A percentile compares a stretch with the other conserved stretches of the same genome.
These are phyloP conservation scores for Cossypha dichroa DNA, from an alignment of 2,797 vertebrate genomes.

Conservation along the genomic window DNA sequence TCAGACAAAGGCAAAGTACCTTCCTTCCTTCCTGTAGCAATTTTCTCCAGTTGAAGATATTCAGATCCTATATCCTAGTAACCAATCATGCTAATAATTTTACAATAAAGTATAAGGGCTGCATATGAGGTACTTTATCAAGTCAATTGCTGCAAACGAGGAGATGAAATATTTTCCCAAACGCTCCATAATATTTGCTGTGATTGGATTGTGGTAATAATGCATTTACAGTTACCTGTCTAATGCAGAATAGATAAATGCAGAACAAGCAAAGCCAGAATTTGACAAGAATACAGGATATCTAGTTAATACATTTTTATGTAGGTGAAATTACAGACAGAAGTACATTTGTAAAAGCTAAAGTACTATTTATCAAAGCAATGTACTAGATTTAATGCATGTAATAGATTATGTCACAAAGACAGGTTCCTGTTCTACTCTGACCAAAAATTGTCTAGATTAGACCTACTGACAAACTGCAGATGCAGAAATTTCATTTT, in stretches of 20 bases:
- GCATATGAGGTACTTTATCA: neutral
- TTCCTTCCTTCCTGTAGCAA: neutral
- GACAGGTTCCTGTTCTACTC: neutral
- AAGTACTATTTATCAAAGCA: neutral
- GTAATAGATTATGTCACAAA: neutral
- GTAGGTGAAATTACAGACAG: neutral
- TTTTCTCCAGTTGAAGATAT: neutral
- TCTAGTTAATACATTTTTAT: neutral
- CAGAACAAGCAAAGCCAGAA: neutral
- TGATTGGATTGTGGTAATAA: neutral
- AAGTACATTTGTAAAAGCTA: neutral
- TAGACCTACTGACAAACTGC: neutral
- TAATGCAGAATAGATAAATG: neutral
- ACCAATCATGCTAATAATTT: neutral
- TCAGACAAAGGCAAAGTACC: neutral
- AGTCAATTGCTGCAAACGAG: neutral
- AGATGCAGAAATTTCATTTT: neutral
- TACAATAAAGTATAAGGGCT: neutral
- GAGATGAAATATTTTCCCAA: constrained; percentile 6
- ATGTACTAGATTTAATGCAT: neutral
- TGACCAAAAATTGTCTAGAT: neutral
- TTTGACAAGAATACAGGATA: neutral
- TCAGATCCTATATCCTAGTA: neutral
- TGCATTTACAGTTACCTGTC: neutral
- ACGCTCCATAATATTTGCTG: neutral